Conservation (phyloP, 2,888 invertebrate species). For the Conistra vaccinii region DNA sequence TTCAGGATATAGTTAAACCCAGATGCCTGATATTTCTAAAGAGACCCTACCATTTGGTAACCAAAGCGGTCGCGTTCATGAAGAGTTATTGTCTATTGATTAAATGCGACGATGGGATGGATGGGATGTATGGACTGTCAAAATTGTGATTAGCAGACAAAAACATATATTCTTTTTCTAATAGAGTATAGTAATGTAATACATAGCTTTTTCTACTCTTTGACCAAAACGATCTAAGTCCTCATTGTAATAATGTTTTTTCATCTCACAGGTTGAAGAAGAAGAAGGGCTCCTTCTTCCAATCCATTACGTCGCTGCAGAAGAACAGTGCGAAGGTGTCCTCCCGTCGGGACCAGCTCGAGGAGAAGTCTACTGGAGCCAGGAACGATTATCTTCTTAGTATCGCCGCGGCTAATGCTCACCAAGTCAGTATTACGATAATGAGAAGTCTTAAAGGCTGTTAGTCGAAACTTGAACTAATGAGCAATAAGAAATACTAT, state of each 20-base stretch:
- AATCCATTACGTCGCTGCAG: slow-evolving; percentile 98
- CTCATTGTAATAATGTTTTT: not conserved
- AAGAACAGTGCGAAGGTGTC: slow-evolving; percentile 99
- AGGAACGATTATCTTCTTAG: slow-evolving; percentile 98
- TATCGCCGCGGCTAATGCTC: slow-evolving; percentile 98
- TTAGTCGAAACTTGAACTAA: not conserved
- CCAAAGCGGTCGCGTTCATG: not conserved
- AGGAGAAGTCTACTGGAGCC: slow-evolving; percentile 98
- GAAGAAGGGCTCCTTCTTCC: slow-evolving; percentile 99
- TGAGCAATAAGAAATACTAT: not conserved
- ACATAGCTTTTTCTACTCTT: no score
- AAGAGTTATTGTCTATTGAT: not conserved
- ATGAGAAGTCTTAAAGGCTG: not conserved
- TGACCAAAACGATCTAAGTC: not conserved
- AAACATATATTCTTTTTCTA: no score
- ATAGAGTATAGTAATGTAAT: no score
- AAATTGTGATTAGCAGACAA: not conserved
- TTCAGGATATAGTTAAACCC: not conserved
- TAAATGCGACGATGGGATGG: no score
- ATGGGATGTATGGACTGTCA: not conserved
- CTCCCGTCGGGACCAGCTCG: slow-evolving; percentile 96
- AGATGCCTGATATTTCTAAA: not conserved
- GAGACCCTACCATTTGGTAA: not conserved
- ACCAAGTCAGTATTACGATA: slow-evolving; percentile 90
- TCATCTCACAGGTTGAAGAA: slow-evolving; percentile 94